Percentiles rank a stretch among this genome's conserved stretches.
Evolutionary conservation across 92 coral and sea anemone genomes (phyloP).

Genomic region (Epizoanthus ramosus): DNA sequence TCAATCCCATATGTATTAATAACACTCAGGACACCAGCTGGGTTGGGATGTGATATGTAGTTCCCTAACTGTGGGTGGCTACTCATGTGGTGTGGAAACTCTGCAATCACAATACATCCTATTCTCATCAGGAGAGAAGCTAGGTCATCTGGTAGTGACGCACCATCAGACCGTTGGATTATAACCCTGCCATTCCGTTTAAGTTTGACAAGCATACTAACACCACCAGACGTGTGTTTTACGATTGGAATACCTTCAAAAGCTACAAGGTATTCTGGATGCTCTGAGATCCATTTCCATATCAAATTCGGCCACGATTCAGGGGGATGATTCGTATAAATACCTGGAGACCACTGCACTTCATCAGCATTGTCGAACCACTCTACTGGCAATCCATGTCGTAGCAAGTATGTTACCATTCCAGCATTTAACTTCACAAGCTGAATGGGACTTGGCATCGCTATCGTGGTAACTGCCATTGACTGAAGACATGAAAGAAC

Average conservation of each 20-base stretch:
- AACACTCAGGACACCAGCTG: conserved; percentile 62
- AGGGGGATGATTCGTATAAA: conserved; percentile 61
- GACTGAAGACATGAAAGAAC: conserved; percentile 45
- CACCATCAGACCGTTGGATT: conserved; percentile 28
- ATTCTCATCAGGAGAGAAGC: conserved; percentile 51
- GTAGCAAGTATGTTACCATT: conserved; percentile 48
- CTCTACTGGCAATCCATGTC: conserved; percentile 53
- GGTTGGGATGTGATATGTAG: conserved; percentile 65
- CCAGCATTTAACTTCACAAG: conserved; percentile 59
- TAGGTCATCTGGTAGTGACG: conserved; percentile 46
- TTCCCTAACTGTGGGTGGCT: conserved; percentile 53
- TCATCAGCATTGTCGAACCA: conserved; percentile 40
- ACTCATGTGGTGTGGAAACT: conserved; percentile 53
- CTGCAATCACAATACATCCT: conserved; percentile 62
- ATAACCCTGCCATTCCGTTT: conserved; percentile 48
- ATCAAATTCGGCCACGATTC: conserved; percentile 59
- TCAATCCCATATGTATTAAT: conserved; percentile 43
- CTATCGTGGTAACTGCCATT: conserved; percentile 31
- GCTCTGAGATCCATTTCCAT: conserved; percentile 71
- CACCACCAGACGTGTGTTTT: conserved; percentile 37
- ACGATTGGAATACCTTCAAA: conserved; percentile 72
- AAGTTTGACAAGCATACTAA: conserved; percentile 48
- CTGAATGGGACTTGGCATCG: conserved; percentile 46
- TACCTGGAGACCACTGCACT: conserved; percentile 62
- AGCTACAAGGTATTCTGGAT: conserved; percentile 49